Evolutionary conservation across 2,888 invertebrate genomes (phyloP), one percentile per base, ranked within the genome.

Genomic region (Lacanobia oleracea): DNA sequence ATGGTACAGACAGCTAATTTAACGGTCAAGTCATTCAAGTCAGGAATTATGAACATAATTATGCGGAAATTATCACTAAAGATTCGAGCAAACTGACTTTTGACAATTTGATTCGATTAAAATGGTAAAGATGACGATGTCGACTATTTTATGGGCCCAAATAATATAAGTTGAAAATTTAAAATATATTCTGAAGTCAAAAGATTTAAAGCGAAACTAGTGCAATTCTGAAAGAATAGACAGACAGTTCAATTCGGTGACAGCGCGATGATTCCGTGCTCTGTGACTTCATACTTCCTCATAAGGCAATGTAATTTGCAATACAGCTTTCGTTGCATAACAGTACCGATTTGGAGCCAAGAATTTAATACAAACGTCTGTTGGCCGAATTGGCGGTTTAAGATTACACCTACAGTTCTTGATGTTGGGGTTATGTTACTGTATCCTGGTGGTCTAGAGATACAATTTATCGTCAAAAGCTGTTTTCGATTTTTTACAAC

Each of bases 281-380:
- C 57, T 59, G 21, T 21, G 40, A 3, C 8, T 21, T 59, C 59
- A 21, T 63, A 66, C 68, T 51, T 56, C 33, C 54, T 65, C 71
- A 67, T 48, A 74, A 60, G 73, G 74, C 67, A 72, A 71, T 68
- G 67, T 71, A 68, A 60, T 75, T 84, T 64, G 72, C 71, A 77
- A 63, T 48, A 63, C 68, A 67, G 69, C 74, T 79, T 67, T 69
- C 50, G n/a, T 77, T 83, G 57, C 80, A 79, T 82, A 71, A 79
- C 75, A 54, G 57, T 65, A 63, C 61, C 54, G 23, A 62, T 81
- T 79, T 83, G 83, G 66, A 66, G 10, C 0, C 62, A 65, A 56
- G 83, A 74, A 81, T 73, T 72, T 70, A 72, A 72, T 56, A 82
- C 72, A 78, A 61, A 65, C 18, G 33, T 48, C 43, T 33, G 18